Percentiles rank a stretch among this genome's conserved stretches.
Evolutionary conservation across 2,113 vertebrate genomes (phyloP).

Genomic region (Collichthys lucidus): DNA sequence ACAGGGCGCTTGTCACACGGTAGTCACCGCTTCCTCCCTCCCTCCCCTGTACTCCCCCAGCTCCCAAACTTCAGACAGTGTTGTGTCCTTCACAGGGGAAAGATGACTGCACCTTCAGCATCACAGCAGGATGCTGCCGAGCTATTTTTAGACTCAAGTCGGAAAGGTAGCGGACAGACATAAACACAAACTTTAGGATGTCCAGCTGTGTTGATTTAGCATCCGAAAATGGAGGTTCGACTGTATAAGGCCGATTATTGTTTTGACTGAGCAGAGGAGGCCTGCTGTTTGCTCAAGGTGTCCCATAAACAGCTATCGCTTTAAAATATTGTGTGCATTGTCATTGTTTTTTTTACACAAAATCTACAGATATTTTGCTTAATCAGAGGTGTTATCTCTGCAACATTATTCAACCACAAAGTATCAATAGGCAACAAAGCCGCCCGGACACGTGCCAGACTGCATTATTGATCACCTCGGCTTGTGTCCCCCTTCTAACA

Average conservation of each 20-base stretch:
- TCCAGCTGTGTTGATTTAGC: constrained; percentile 81
- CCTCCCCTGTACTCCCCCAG: constrained; percentile 38
- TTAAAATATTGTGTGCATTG: background rate
- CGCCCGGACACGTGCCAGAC: constrained; percentile 40
- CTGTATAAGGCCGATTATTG: constrained; percentile 58
- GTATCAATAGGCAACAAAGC: constrained; percentile 6
- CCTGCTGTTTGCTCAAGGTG: constrained; percentile 48
- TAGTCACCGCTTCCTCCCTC: constrained; percentile 82
- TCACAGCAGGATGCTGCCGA: constrained; percentile 76
- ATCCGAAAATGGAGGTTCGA: constrained; percentile 70
- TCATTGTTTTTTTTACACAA: background rate
- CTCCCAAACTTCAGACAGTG: constrained; percentile 80
- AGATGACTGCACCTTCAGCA: constrained; percentile 81
- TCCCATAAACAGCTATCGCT: constrained; percentile 36
- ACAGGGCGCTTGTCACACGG: constrained; percentile 84
- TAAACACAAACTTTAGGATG: constrained; percentile 84
- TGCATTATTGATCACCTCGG: constrained; percentile 66
- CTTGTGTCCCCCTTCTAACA: constrained; percentile 57
- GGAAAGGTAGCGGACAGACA: constrained; percentile 82
- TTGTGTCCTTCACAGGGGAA: constrained; percentile 81
- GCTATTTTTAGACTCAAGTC: constrained; percentile 78
- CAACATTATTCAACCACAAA: background rate
- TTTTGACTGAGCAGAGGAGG: constrained; percentile 69
- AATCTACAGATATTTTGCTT: background rate
- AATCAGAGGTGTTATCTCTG: background rate